These are phyloP conservation scores for Cyprinodon tularosa DNA, from an alignment of 2,113 vertebrate genomes.

Conservation along the genomic window DNA sequence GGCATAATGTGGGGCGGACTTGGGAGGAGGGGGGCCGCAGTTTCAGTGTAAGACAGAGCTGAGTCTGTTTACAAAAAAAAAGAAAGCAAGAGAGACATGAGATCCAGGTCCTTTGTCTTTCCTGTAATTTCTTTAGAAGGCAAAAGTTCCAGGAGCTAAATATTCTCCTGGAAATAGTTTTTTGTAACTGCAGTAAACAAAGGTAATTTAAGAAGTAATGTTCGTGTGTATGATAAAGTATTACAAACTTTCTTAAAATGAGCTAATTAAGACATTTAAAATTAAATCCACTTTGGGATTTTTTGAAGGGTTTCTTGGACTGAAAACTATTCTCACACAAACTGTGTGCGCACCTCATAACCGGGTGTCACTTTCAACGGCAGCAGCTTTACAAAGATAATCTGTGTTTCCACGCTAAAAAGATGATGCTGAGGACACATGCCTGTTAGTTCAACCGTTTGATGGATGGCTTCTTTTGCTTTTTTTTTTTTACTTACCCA, in stretches of 20 bases:
- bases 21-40: constrained; percentile 85
- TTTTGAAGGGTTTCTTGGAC: background rate
- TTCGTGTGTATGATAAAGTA: background rate
- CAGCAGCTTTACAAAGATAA: constrained; percentile 25
- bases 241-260: background rate
- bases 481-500: constrained; percentile 84
- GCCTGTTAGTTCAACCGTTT: constrained; percentile 44
- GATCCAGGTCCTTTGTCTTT: background rate
- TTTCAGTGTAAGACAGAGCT: constrained; percentile 96
- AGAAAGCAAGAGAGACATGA: constrained; percentile 9
- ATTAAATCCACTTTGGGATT: background rate
- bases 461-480: background rate
- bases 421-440: constrained; percentile 34
- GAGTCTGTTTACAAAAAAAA: constrained; percentile 79
- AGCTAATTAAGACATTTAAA: background rate
- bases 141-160: background rate
- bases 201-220: background rate
- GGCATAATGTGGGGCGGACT: constrained; percentile 83
- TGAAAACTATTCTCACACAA: background rate
- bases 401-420: constrained; percentile 53
- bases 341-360: background rate
- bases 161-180: background rate
- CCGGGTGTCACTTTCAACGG: constrained; percentile 15
- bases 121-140: background rate
- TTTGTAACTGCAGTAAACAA: background rate